Evolutionary conservation across 2,888 invertebrate genomes (phyloP).

Genomic region (Pantelozetes paolii): DNA sequence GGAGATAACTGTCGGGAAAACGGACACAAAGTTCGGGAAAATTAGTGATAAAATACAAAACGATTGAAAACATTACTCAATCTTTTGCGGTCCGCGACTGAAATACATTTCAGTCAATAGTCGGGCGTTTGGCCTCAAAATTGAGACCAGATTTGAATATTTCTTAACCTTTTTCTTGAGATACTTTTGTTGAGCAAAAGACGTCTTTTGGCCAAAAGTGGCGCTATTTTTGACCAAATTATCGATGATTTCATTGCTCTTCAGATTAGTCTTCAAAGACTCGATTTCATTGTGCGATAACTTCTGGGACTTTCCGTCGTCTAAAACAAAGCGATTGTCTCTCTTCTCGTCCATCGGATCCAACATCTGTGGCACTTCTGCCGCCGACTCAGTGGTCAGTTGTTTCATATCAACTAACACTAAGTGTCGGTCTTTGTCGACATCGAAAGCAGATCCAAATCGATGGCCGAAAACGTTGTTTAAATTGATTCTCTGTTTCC

Average conservation of each 20-base stretch:
- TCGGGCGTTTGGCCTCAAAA: constrained; percentile 73
- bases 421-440: constrained; percentile 20
- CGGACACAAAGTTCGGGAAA: not conserved
- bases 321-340: constrained; percentile 79
- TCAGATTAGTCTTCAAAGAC: constrained; percentile 67
- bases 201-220: constrained; percentile 82
- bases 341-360: constrained; percentile 36
- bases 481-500: constrained; percentile 40
- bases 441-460: constrained; percentile 37
- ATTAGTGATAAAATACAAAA: too few relatives aligned
- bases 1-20: constrained; percentile 59
- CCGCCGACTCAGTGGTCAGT: not conserved
- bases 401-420: constrained; percentile 31
- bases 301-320: constrained; percentile 74
- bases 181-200: constrained; percentile 82
- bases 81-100: constrained; percentile 64
- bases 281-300: constrained; percentile 77
- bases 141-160: constrained; percentile 75
- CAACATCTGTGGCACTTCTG: not conserved
- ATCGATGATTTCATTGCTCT: constrained; percentile 74
- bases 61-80: constrained; percentile 50
- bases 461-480: constrained; percentile 34
- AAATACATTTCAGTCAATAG: constrained; percentile 80
- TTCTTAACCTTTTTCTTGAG: constrained; percentile 88
- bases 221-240: constrained; percentile 83